Evolutionary conservation across 2,888 invertebrate species (phyloP), one percentile per base, ranked within the genome.

Genomic region (Aleiodes testaceus): DNA sequence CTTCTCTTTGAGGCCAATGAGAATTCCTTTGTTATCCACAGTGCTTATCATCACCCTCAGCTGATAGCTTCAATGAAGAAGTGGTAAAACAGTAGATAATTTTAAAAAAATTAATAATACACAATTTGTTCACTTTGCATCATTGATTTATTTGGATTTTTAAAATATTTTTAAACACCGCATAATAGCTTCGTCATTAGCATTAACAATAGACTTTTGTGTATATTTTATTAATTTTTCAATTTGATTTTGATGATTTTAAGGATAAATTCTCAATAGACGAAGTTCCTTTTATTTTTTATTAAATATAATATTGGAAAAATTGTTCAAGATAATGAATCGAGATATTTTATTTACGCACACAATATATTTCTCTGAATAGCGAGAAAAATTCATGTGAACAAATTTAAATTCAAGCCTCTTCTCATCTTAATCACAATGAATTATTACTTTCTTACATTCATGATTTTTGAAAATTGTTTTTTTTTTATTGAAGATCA

Each of bases 81-180:
- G n/a, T n/a, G n/a, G n/a, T n/a, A n/a, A n/a, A n/a, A n/a, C n/a
- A n/a, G n/a, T n/a, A n/a, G n/a, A n/a, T n/a, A n/a, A n/a, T n/a
- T n/a, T n/a, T n/a, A n/a, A n/a, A n/a, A n/a, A n/a, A n/a, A n/a
- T n/a, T n/a, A n/a, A n/a, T n/a, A n/a, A n/a, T n/a, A n/a, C n/a
- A n/a, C n/a, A 26, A 26, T 26, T 26, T 26, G 26, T 61, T 12
- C 36, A 50, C 47, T 63, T 76, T 82, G 81, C 80, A 79, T 81
- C 77, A 79, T 72, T 79, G 78, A 83, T 84, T 84, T 80, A 82
- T 83, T 71, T 83, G 81, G 81, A 82, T 81, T 80, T 78, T 82
- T 82, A 81, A 84, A 85, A 83, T 84, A 84, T 77, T 80, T 81
- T 79, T 76, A 79, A 84, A 82, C 80, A 82, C 80, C 80, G 81